Conservation (phyloP, 2,888 invertebrate genomes). For the Harpagoxenus sublaevis region DNA sequence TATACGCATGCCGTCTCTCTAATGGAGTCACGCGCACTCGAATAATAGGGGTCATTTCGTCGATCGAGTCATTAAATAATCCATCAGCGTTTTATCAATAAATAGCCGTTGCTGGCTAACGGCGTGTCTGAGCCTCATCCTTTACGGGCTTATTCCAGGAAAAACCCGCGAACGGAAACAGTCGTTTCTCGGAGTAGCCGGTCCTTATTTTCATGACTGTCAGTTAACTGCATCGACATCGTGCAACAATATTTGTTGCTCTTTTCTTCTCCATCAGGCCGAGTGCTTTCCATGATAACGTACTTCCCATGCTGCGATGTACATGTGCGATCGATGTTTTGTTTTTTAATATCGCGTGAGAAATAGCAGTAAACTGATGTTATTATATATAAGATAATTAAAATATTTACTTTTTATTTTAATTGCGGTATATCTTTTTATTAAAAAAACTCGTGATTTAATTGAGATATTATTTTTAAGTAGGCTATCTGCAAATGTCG, state of each 20-base stretch:
- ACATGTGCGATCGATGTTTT: not conserved
- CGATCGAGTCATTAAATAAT: conserved; percentile 58
- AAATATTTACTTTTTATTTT: not conserved
- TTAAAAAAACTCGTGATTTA: not conserved
- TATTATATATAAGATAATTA: not conserved
- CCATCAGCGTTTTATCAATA: conserved; percentile 50
- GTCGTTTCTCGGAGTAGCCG: not conserved
- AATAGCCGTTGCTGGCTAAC: conserved; percentile 46
- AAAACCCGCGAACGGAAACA: not conserved
- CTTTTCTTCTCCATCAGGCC: not conserved
- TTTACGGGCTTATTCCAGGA: conserved; percentile 8
- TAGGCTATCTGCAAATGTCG: not conserved
- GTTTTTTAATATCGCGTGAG: not conserved
- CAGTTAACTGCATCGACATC: conserved; percentile 28
- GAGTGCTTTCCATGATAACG: not conserved
- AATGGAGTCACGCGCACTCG: conserved; percentile 18
- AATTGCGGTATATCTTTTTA: not conserved
- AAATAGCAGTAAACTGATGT: not conserved
- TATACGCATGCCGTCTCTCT: not conserved
- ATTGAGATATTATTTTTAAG: conserved; percentile 7
- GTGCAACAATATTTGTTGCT: not conserved
- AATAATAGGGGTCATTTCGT: conserved; percentile 37
- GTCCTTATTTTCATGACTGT: conserved; percentile 33
- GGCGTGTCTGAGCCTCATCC: conserved; percentile 40
- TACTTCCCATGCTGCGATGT: not conserved